Evolutionary conservation across 2,797 vertebrate genomes (phyloP).

Genomic region (Linurgus olivaceus): DNA sequence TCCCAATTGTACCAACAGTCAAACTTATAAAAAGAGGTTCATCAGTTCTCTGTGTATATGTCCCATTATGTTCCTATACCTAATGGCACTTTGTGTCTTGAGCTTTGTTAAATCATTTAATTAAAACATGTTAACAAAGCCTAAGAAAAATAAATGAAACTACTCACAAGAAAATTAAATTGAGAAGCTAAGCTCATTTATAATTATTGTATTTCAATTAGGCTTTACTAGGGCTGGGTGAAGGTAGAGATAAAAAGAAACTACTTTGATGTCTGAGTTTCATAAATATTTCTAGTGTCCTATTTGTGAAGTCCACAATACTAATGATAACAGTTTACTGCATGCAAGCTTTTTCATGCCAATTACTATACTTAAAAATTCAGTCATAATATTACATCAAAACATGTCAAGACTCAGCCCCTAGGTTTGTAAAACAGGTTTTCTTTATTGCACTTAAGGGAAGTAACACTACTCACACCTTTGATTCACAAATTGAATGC

Average conservation of each 20-base stretch:
- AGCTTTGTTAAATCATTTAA: slow-evolving; percentile 78
- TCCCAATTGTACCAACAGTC: background rate
- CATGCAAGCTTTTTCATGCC: background rate
- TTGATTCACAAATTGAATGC: background rate
- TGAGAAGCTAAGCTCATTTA: slow-evolving; percentile 78
- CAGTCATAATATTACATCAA: background rate
- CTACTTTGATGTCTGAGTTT: slow-evolving; percentile 55
- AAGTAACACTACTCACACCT: background rate
- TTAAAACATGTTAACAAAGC: slow-evolving; percentile 80
- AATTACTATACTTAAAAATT: background rate
- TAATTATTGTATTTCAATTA: slow-evolving; percentile 85
- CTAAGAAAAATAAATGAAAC: slow-evolving; percentile 77
- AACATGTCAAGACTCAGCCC: background rate
- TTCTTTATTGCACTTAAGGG: background rate
- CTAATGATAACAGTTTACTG: slow-evolving; percentile 47
- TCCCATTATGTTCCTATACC: slow-evolving; percentile 19
- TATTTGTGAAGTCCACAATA: slow-evolving; percentile 30
- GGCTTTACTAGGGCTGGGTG: slow-evolving; percentile 64
- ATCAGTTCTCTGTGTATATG: slow-evolving; percentile 5
- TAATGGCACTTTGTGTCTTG: slow-evolving; percentile 59
- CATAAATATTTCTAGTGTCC: slow-evolving; percentile 71
- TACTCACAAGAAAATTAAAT: slow-evolving; percentile 78
- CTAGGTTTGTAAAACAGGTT: background rate
- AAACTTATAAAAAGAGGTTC: background rate
- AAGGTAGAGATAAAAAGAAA: slow-evolving; percentile 74